A percentile compares a stretch with the other conserved stretches of the same genome.
Evolutionary conservation across 2,888 invertebrate genomes (phyloP).

Genomic region (Dysmachus trigonus): DNA sequence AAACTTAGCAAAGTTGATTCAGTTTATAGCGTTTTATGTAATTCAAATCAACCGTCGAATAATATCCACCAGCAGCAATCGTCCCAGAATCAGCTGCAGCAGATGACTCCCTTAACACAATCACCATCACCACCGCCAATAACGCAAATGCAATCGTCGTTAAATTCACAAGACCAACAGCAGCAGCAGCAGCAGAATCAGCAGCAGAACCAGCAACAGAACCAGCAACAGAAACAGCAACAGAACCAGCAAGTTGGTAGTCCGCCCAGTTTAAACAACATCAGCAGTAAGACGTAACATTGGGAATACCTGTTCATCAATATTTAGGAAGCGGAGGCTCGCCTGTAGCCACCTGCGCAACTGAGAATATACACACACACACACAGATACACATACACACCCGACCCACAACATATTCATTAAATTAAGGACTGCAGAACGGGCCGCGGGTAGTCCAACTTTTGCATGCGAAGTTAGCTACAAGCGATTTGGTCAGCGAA

Average conservation of each 20-base stretch:
- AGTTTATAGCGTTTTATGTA: conserved; percentile 93
- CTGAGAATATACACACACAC: not conserved
- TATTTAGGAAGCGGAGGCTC: conserved; percentile 56
- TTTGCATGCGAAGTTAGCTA: not conserved
- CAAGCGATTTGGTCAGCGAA: not conserved
- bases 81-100: conserved; percentile 55
- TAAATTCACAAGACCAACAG: conserved; percentile 55
- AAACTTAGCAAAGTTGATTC: conserved; percentile 95
- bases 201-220: conserved; percentile 51
- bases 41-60: conserved; percentile 82
- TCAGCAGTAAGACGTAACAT: conserved; percentile 65
- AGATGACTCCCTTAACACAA: conserved; percentile 53
- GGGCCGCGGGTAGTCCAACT: not conserved
- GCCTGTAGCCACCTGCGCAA: not conserved
- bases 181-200: conserved; percentile 50
- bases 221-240: conserved; percentile 50
- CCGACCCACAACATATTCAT: conserved; percentile 31
- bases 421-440: not conserved
- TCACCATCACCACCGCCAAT: conserved; percentile 54
- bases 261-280: conserved; percentile 64
- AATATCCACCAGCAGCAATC: conserved; percentile 54
- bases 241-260: conserved; percentile 57
- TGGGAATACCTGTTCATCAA: conserved; percentile 66
- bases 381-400: not conserved
- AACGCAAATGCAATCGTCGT: conserved; percentile 55